A percentile compares a stretch with the other conserved stretches of the same genome.
Conservation (phyloP, 1,140 invertebrate genomes). For the Delia radicum region DNA sequence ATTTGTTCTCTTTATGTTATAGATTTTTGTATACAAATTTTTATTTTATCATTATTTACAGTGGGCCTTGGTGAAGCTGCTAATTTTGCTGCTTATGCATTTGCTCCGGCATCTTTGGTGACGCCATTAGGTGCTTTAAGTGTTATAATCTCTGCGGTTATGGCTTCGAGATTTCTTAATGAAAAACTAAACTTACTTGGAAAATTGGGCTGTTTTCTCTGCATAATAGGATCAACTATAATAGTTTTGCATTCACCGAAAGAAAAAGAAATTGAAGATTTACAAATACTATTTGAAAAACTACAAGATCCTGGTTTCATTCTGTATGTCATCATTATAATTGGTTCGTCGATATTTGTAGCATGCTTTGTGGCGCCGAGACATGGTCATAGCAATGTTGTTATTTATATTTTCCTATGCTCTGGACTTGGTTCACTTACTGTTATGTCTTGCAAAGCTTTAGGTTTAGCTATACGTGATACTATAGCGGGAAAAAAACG, state of each 20-base stretch:
- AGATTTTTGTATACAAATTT: too few relatives aligned
- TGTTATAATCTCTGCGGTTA: constrained; percentile 85
- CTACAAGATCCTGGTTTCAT: constrained; percentile 79
- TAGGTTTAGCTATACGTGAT: constrained; percentile 83
- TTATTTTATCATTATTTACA: too few relatives aligned
- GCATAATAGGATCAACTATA: constrained; percentile 88
- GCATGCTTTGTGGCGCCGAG: constrained; percentile 72
- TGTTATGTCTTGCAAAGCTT: constrained; percentile 92
- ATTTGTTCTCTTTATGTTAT: too few relatives aligned
- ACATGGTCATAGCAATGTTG: constrained; percentile 81
- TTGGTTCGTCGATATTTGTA: constrained; percentile 67
- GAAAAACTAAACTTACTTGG: constrained; percentile 90
- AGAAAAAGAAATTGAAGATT: constrained; percentile 78
- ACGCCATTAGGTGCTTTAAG: constrained; percentile 94
- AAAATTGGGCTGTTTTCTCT: constrained; percentile 91
- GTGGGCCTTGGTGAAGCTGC: constrained; percentile 91
- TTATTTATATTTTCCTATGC: constrained; percentile 86
- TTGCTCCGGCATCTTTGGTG: constrained; percentile 93
- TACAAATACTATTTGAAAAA: constrained; percentile 74
- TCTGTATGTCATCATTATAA: constrained; percentile 71
- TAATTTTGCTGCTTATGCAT: constrained; percentile 95
- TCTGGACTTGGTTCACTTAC: constrained; percentile 90
- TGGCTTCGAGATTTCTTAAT: constrained; percentile 86
- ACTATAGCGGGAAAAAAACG: constrained; percentile 69
- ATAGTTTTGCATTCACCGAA: constrained; percentile 94